phyloP scores from a whole-genome alignment of 2,113 vertebrate species.

The Upupa epops region DNA sequence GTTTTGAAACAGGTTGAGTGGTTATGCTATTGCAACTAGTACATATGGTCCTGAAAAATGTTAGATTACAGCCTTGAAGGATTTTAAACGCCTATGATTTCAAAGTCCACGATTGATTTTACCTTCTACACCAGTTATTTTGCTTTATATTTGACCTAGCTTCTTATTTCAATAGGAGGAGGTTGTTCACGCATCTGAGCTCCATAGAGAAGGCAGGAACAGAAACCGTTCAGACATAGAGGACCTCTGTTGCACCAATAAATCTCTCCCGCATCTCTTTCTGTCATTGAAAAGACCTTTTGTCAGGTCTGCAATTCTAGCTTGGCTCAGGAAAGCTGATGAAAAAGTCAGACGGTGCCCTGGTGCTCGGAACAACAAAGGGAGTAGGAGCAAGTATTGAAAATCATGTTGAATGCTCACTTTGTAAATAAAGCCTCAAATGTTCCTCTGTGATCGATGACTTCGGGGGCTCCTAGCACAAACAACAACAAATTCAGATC shows the following conservation, averaged over 20 bases:
- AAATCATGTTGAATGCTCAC: constrained; percentile 14
- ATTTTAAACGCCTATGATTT: background rate
- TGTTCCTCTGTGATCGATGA: background rate
- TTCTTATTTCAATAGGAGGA: background rate
- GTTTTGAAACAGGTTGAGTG: background rate
- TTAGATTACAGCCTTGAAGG: background rate
- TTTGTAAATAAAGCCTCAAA: background rate
- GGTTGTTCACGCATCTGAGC: background rate
- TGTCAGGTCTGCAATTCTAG: background rate
- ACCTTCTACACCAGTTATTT: background rate
- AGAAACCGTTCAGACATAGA: background rate
- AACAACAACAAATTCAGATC: background rate
- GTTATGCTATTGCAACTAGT: background rate
- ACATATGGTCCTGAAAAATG: background rate
- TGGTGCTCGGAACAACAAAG: background rate
- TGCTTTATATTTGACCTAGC: background rate
- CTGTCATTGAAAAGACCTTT: background rate
- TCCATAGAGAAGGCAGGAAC: background rate
- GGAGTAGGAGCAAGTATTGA: background rate
- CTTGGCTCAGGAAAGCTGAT: background rate
- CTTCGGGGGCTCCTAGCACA: background rate
- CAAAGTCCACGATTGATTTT: background rate
- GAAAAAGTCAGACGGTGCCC: background rate
- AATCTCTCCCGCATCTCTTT: background rate
- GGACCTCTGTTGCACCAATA: background rate